Evolutionary conservation across 2,797 vertebrate genomes (phyloP), one percentile per base, ranked within the genome.

Genomic region (Urosaurus nigricauda): DNA sequence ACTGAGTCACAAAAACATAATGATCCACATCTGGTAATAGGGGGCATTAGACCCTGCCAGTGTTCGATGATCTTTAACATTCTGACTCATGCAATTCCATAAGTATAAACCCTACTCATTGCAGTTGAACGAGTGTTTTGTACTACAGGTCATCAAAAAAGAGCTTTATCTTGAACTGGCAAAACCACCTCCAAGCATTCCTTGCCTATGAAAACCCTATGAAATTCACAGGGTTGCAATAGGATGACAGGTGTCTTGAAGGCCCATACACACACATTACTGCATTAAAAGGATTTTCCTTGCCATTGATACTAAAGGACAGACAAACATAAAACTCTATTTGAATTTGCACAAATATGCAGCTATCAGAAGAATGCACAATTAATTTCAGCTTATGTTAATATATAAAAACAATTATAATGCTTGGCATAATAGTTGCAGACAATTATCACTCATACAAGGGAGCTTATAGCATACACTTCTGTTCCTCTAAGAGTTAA

Each of bases 261-360:
- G 47, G 47, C 47, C 7, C 47, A 51, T 51, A 51, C 47, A 51
- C 47, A 51, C 47, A 51, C 47, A 51, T 51, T 51, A 2, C 32
- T 70, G 12, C 9, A 19, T 32, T 70, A n/a, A 92, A 84, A 35
- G 56, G 63, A 24, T 82, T 5, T 87, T 84, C 82, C 79, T 82
- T 80, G 58, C 40, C 0, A 0, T 2, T 83, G 77, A 16, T 88
- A 43, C 16, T 47, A 63, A 7, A 21, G 60, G 32, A 78, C 1
- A 5, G 7, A 56, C 35, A 51, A 88, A 82, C 47, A 68, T 13
- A 85, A 60, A 21, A 65, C 26, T 40, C 7, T 43, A 47, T 79
- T 73, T 71, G 65, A 84, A 29, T 35, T 32, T 63, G 71, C 0
- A n/a, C 1, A 40, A 85, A 85, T 24, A 74, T 8, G 29, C 65